These are phyloP conservation scores for Gorsachius magnificus DNA, from an alignment of 2,797 vertebrate genomes.

Conservation along the genomic window DNA sequence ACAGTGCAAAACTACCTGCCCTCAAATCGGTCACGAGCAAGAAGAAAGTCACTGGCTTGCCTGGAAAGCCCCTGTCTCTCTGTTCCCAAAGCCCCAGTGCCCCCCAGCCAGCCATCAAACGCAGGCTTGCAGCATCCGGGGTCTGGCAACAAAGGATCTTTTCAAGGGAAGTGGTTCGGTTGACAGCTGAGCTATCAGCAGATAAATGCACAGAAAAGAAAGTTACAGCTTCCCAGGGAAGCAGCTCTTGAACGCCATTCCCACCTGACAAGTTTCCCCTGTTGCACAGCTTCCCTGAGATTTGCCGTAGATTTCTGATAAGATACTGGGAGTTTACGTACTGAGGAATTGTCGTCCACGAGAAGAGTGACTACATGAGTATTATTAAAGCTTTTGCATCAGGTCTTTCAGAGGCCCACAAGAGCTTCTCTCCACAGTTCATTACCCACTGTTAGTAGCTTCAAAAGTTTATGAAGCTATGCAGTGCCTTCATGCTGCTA, in stretches of 20 bases:
- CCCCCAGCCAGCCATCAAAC: accelerated
- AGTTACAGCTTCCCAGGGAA: background rate
- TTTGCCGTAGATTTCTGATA: background rate
- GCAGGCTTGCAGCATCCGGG: accelerated
- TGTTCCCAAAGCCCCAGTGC: background rate
- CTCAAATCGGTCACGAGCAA: background rate
- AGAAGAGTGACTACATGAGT: background rate
- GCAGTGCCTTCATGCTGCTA: background rate
- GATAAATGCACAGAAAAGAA: background rate
- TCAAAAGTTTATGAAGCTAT: background rate
- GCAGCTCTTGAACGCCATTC: background rate
- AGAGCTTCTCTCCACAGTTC: background rate
- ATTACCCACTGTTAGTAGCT: background rate
- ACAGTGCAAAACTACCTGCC: background rate
- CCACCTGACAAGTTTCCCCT: background rate
- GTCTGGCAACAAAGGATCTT: background rate
- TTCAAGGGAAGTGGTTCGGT: background rate
- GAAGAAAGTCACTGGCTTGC: background rate
- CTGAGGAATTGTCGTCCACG: accelerated
- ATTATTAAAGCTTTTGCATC: background rate
- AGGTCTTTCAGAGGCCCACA: background rate
- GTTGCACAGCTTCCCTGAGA: background rate
- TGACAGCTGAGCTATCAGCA: background rate
- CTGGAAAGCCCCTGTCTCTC: background rate
- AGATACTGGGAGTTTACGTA: background rate